Base-by-base conservation (phyloP, 2,113 vertebrate species). In the Gymnorhina tibicen region DNA sequence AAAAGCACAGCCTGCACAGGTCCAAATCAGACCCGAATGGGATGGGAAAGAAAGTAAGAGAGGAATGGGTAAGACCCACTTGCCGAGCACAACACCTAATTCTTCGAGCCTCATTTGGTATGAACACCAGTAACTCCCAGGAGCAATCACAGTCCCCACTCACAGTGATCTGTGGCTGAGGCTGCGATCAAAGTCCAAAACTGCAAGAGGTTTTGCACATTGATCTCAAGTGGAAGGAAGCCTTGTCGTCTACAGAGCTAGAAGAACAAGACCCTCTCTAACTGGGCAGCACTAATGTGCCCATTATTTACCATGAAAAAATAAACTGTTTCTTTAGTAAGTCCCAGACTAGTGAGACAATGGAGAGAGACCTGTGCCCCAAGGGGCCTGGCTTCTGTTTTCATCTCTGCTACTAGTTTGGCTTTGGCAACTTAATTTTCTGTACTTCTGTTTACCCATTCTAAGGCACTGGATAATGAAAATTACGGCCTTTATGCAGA, bases 361-460 rank as follows among this genome's bases (percentile, higher is more conserved):
- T 5, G 16, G 66, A 73, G 58, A 55, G 14, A 70, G 16, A 92
- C 50, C 50, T 27, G 8, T 59, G 35, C 27, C 84, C 72, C 46
- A 60, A 69, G 59, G 60, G 28, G 44, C 42, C 28, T 82, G 66
- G 52, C 42, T 82, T 87, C 68, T 76, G 35, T 88, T 92, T 88
- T 77, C 63, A 77, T 26, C 76, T 94, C 59, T 74, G 50, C 53
- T 44, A 30, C 33, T 70, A 33, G 35, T 24, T 64, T 8, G 1
- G 60, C 58, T 82, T 82, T 64, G 44, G 58, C 35, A 76, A 85
- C 33, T 85, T 72, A 46, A 75, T 85, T 90, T 59, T 89, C 46
- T 69, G n/a, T 76, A 52, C 13, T 82, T 85, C 49, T 22, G 6
- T 55, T 85, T 83, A 73, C 10, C 32, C 14, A n/a, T n/a, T 60